A percentile compares a stretch with the other conserved stretches of the same genome.
phyloP scores from a whole-genome alignment of 2,888 invertebrate genomes.

The Amblyjoppa proteus region DNA sequence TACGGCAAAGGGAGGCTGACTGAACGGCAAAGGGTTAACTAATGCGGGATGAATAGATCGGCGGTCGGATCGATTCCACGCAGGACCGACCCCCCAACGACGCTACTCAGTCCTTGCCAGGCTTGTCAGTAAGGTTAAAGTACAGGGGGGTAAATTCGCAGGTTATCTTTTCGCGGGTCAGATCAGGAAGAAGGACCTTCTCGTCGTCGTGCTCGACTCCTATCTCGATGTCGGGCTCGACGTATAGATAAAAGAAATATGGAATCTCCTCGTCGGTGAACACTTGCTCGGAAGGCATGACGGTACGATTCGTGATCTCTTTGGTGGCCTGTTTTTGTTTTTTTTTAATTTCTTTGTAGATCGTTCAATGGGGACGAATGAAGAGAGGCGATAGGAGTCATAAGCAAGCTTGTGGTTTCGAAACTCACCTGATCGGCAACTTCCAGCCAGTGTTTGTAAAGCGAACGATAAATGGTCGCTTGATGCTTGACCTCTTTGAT shows the following conservation, averaged over 20 bases:
- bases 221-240: constrained; percentile 72
- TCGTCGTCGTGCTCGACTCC: constrained; percentile 75
- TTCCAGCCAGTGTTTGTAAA: constrained; percentile 77
- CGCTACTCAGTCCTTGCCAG: constrained; percentile 68
- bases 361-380: constrained; percentile 22
- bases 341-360: constrained; percentile 24
- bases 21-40: constrained; percentile 41
- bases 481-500: constrained; percentile 70
- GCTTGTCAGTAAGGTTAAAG: constrained; percentile 76
- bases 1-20: background rate
- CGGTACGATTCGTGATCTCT: constrained; percentile 68
- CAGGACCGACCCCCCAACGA: constrained; percentile 57
- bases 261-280: constrained; percentile 70
- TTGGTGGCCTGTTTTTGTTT: constrained; percentile 70
- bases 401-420: background rate
- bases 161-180: constrained; percentile 71
- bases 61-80: constrained; percentile 27
- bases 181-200: constrained; percentile 68
- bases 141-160: constrained; percentile 68
- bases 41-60: constrained; percentile 54
- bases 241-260: constrained; percentile 72
- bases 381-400: background rate
- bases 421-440: constrained; percentile 72
- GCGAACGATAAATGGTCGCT: constrained; percentile 75
- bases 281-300: constrained; percentile 69